Conservation (phyloP, 1,140 invertebrate species). For the Apocrypta bakeri region DNA sequence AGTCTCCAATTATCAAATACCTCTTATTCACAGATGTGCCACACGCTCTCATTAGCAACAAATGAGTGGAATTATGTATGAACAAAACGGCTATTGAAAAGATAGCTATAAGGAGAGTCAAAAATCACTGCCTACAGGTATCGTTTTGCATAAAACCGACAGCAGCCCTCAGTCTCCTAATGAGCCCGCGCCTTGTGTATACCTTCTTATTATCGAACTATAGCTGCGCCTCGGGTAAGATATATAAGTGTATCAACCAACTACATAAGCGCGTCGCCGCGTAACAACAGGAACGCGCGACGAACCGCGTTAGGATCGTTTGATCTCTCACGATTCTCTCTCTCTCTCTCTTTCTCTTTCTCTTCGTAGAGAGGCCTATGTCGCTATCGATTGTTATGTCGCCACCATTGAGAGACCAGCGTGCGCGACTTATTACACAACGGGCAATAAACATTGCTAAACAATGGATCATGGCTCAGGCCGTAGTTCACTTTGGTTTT, state of each 20-base stretch:
- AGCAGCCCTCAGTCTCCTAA: neutral
- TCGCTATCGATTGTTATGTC: constrained; percentile 61
- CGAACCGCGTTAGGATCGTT: constrained; percentile 1
- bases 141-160: neutral
- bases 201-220: neutral
- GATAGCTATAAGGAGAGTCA: neutral
- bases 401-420: constrained; percentile 45
- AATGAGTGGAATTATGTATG: neutral
- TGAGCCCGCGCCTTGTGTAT: neutral
- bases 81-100: neutral
- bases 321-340: constrained; percentile 27
- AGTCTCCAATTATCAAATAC: neutral
- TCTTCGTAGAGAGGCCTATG: constrained; percentile 42
- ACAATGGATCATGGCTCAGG: constrained; percentile 65
- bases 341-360: neutral
- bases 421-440: constrained; percentile 59
- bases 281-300: constrained; percentile 7
- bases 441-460: constrained; percentile 66
- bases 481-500: neutral
- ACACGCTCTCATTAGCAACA: neutral
- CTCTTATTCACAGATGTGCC: neutral
- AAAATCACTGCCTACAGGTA: neutral
- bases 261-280: neutral
- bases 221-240: neutral
- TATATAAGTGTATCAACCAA: neutral